Evolutionary conservation across 2,888 invertebrate species (phyloP).

Genomic region (Tachina lurida): DNA sequence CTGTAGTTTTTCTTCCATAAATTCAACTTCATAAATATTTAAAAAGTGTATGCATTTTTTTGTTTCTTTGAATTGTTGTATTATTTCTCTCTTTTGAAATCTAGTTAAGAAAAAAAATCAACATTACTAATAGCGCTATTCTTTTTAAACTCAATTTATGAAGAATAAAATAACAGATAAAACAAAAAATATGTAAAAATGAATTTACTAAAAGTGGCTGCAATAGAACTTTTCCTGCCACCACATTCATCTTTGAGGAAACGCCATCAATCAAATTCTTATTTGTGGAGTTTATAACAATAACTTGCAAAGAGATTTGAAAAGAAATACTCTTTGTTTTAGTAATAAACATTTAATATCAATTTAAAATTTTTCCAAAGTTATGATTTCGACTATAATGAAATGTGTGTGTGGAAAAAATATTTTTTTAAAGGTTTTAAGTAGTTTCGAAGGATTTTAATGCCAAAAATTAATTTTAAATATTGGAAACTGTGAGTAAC

Average conservation of each 20-base stretch:
- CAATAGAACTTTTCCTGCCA: slow-evolving; percentile 32
- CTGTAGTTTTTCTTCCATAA: background rate
- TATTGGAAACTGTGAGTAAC: too few species aligned
- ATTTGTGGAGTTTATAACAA: slow-evolving; percentile 66
- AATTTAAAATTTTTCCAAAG: slow-evolving; percentile 15
- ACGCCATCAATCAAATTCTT: slow-evolving; percentile 71
- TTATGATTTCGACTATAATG: too few species aligned
- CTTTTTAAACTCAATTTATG: slow-evolving; percentile 48
- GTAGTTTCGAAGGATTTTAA: too few species aligned
- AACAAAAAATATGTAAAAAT: slow-evolving; percentile 19
- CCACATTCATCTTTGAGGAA: slow-evolving; percentile 46
- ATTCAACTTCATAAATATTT: slow-evolving; percentile 2
- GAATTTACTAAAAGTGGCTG: slow-evolving; percentile 56
- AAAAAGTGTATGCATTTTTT: background rate
- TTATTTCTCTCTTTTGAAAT: slow-evolving; percentile 1
- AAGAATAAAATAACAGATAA: slow-evolving; percentile 25
- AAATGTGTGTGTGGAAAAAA: too few species aligned
- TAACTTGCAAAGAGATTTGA: slow-evolving; percentile 30
- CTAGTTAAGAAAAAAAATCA: slow-evolving; percentile 12
- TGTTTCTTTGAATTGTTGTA: background rate
- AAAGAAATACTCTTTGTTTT: background rate
- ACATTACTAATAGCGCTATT: slow-evolving; percentile 39
- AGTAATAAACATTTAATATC: background rate
- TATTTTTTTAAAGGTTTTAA: too few species aligned
- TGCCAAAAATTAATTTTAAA: too few species aligned